phyloP scores from a whole-genome alignment of 1,140 invertebrate genomes.

The Holcopasites calliopsidis region DNA sequence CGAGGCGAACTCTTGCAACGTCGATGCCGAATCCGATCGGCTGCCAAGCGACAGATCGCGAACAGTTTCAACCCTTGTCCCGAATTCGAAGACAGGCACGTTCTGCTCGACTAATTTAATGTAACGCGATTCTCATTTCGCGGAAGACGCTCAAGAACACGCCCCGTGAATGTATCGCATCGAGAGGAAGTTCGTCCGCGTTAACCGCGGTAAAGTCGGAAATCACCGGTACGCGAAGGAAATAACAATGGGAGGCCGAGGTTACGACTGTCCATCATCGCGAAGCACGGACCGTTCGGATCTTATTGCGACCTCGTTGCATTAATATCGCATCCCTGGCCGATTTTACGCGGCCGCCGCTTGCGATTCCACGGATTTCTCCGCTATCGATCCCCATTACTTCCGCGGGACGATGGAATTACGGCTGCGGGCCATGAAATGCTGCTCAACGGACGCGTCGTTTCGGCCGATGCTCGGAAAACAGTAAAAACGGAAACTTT shows the following conservation, averaged over 20 bases:
- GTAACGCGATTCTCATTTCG: too few relatives aligned
- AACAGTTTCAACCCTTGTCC: too few relatives aligned
- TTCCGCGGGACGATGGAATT: neutral
- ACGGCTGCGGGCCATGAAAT: neutral
- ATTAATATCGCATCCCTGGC: slow-evolving; percentile 26
- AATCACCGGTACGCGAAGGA: slow-evolving; percentile 19
- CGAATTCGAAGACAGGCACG: too few relatives aligned
- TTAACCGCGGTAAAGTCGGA: slow-evolving; percentile 23
- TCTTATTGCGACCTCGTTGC: slow-evolving; percentile 20
- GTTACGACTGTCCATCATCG: slow-evolving; percentile 20
- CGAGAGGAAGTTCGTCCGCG: neutral
- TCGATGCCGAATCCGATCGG: too few relatives aligned
- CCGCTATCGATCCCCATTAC: slow-evolving; percentile 6
- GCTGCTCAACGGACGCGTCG: neutral
- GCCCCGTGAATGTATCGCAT: slow-evolving; percentile 10
- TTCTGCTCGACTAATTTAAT: too few relatives aligned
- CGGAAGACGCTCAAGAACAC: too few relatives aligned
- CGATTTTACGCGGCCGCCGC: slow-evolving; percentile 18
- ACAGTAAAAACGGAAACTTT: too few relatives aligned
- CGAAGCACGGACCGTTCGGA: slow-evolving; percentile 13
- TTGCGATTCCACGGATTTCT: too few relatives aligned
- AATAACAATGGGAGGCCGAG: slow-evolving; percentile 25
- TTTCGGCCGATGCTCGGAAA: too few relatives aligned
- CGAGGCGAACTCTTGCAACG: too few relatives aligned
- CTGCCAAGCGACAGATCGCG: too few relatives aligned